Evolutionary conservation across 2,113 vertebrate species (phyloP).

Genomic region (Sceloporus undulatus): DNA sequence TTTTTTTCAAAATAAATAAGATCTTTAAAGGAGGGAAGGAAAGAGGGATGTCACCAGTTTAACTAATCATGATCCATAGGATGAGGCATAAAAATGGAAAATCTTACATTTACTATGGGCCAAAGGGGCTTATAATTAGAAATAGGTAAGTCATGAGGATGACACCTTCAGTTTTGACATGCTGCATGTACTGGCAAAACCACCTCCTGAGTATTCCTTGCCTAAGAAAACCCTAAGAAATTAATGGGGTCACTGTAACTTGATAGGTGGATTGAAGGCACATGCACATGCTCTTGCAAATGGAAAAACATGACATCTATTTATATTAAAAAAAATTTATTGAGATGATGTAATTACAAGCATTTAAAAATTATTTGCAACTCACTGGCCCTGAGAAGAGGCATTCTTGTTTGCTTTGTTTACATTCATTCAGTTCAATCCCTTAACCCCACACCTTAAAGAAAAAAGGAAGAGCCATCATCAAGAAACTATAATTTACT

Average conservation of each 20-base stretch:
- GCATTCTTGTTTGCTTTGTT: constrained; percentile 77
- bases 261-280: too few relatives aligned
- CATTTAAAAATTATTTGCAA: constrained; percentile 87
- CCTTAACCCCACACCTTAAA: constrained; percentile 81
- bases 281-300: neutral
- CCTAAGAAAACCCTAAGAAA: too few relatives aligned
- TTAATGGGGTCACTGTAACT: too few relatives aligned
- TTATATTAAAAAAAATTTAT: constrained; percentile 83
- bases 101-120: neutral
- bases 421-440: constrained; percentile 86
- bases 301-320: constrained; percentile 8
- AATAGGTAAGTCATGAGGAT: constrained; percentile 7
- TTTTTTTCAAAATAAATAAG: neutral
- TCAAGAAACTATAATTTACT: constrained; percentile 77
- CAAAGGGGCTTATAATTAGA: neutral
- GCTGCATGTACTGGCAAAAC: neutral
- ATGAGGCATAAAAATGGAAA: neutral
- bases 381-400: constrained; percentile 88
- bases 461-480: constrained; percentile 63
- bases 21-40: neutral
- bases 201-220: too few relatives aligned
- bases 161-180: constrained; percentile 43
- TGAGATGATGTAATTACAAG: constrained; percentile 88
- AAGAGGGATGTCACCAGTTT: neutral
- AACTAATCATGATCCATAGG: neutral